Base-by-base conservation (phyloP, 2,888 invertebrate species). In the Dicranocentrus wangi region DNA sequence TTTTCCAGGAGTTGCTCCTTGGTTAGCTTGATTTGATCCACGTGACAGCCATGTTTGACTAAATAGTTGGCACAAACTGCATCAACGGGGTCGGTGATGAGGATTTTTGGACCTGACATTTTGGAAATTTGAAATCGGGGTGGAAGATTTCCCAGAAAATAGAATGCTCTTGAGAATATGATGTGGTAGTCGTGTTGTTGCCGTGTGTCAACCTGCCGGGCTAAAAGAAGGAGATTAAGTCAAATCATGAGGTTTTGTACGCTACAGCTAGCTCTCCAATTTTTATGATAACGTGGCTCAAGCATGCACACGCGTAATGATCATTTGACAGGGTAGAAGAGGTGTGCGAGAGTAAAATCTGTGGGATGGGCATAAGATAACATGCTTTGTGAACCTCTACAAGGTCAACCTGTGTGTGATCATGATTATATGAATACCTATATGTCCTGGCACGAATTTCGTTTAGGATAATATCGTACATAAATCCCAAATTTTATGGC, bases 11-110 rank as follows among this genome's bases (percentile, higher is more conserved):
- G 91, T 87, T 96, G 93, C 2, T 94, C 93, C 87, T 93, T 93
- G 0, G 93, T 89, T 87, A 97, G 90, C 88, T 95, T 95, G 27
- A 94, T 92, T 87, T 93, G 93, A 61, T 93, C 93, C 77, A 96
- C 96, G 78, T 92, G 90, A 86, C 98, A 93, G 23, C 93, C 94
- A 88, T 95, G 92, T 47, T 92, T 90, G 84, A 92, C 90, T 25
- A 99, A 91, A 55, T 97, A 92, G 85, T 95, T 92, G 1, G 93
- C 93, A 89, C 98, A 99, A 85, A 93, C 92, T 21, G 92, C 90
- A 88, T 98, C 97, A 1, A 98, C 95, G 32, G 96, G 95, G 89
- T 99, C 99, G 87, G 96, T 95, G 85, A 99, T 93, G 77, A 99
- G 90, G 78, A 98, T 85, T 73, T 84, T 85, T 51, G 82, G 42